Conservation (phyloP, 2,888 invertebrate genomes). For the Euplagia quadripunctaria region DNA sequence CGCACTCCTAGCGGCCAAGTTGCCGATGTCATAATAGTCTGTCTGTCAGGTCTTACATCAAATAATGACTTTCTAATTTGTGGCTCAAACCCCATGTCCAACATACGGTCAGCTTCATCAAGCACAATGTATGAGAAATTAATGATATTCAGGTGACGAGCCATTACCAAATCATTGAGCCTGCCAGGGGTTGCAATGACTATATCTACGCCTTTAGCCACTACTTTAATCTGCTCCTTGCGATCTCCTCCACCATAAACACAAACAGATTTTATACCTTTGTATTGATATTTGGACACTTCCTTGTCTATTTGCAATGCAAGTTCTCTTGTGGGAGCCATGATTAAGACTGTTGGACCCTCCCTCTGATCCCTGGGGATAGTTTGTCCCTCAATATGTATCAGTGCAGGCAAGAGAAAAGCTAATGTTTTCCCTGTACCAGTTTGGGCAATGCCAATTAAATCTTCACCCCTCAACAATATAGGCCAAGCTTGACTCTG, state of each 20-base stretch:
- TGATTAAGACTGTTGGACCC: conserved; percentile 95
- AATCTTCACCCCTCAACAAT: conserved; percentile 94
- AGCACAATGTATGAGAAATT: conserved; percentile 95
- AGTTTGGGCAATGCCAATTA: conserved; percentile 99
- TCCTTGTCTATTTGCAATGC: conserved; percentile 97
- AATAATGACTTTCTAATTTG: conserved; percentile 94
- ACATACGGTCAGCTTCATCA: conserved; percentile 97
- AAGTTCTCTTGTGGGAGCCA: conserved; percentile 97
- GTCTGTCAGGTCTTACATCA: conserved; percentile 94
- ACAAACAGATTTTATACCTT: conserved; percentile 95
- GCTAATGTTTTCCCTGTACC: conserved; percentile 98
- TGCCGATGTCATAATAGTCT: conserved; percentile 99
- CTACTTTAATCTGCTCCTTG: conserved; percentile 91
- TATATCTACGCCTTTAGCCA: conserved; percentile 95
- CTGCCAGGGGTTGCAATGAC: conserved; percentile 98
- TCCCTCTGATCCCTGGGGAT: conserved; percentile 90
- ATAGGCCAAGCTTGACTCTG: conserved; percentile 98
- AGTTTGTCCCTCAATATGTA: conserved; percentile 96
- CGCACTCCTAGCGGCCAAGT: conserved; percentile 98
- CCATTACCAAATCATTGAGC: conserved; percentile 95
- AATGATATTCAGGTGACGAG: conserved; percentile 90
- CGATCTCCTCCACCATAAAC: conserved; percentile 97
- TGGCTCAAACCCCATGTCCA: conserved; percentile 95
- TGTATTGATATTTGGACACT: conserved; percentile 95
- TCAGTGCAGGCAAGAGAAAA: conserved; percentile 96